Base-by-base conservation (phyloP, 2,113 vertebrate genomes). In the Eulacestoma nigropectus region DNA sequence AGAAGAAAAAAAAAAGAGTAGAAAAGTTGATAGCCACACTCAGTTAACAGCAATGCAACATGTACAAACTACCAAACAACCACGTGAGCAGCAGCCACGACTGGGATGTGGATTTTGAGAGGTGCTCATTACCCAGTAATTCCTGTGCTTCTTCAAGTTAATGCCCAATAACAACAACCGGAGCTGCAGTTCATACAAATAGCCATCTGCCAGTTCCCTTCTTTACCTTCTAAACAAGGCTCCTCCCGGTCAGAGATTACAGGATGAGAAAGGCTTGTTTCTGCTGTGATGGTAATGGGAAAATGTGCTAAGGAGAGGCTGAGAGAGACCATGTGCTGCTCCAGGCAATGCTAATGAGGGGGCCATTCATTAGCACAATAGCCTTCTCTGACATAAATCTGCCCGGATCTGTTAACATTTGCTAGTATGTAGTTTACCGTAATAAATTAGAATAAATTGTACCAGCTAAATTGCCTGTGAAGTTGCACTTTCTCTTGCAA, bases 371-470 rank as follows among this genome's bases (percentile, higher is more conserved):
- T 91, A 95, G 76, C 84, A 92, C 89, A 70, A 83, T 84, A 91
- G 80, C 86, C 84, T 95, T 95, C 76, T 65, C 47, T 63, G 56
- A 75, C 89, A 78, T 87, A 93, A 97, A 95, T 95, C 91, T 95
- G 77, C 69, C 79, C 91, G 90, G 60, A 90, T 84, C 91, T 93
- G 73, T 96, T 93, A 94, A 94, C 70, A 72, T 81, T 96, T 84
- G 49, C 93, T 96, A 95, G 84, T 86, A 90, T 44, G 60, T 84
- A 90, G 79, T 94, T 97, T 90, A 93, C 92, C 75, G 64, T 64
- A 90, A 96, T 93, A 94, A 96, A 94, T 93, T 80, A 93, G 59
- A 94, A 95, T 94, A 67, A 94, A 81, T 78, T 74, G 72, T 68
- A 74, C 68, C 41, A 67, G 68, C 79, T 95, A 86, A 96, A 96